Conservation (phyloP, 2,113 vertebrate genomes). For the Cichladusa arquata region DNA sequence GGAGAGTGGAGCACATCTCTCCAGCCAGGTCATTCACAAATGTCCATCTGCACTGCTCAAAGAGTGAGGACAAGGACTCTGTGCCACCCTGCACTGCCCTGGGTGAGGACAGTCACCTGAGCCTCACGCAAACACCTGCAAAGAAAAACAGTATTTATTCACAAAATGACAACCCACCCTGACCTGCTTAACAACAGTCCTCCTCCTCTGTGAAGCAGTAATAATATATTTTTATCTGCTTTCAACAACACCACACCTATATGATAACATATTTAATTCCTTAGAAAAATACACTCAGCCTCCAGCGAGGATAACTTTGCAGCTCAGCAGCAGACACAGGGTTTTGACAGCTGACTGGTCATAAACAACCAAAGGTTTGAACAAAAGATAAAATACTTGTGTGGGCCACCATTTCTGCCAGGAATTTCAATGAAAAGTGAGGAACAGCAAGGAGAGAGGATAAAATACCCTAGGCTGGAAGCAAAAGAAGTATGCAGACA, state of each 20-base stretch:
- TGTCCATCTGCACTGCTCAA: background rate
- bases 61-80: background rate
- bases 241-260: background rate
- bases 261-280: background rate
- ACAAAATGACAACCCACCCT: background rate
- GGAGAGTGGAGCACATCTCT: background rate
- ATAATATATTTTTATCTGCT: background rate
- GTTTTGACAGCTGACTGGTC: slow-evolving; percentile 1
- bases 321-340: background rate
- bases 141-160: background rate
- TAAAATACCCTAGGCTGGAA: background rate
- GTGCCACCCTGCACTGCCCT: background rate
- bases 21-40: background rate
- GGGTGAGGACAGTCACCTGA: background rate
- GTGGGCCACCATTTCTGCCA: background rate
- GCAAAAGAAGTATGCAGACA: background rate
- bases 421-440: background rate
- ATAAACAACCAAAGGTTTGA: background rate
- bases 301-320: background rate
- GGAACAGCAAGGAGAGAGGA: background rate
- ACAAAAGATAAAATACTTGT: background rate
- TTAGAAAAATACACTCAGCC: background rate
- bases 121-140: background rate
- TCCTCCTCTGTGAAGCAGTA: background rate
- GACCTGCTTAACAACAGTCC: background rate